Evolutionary conservation across 92 coral and sea anemone species (phyloP).

Genomic region (Muricea muricata): DNA sequence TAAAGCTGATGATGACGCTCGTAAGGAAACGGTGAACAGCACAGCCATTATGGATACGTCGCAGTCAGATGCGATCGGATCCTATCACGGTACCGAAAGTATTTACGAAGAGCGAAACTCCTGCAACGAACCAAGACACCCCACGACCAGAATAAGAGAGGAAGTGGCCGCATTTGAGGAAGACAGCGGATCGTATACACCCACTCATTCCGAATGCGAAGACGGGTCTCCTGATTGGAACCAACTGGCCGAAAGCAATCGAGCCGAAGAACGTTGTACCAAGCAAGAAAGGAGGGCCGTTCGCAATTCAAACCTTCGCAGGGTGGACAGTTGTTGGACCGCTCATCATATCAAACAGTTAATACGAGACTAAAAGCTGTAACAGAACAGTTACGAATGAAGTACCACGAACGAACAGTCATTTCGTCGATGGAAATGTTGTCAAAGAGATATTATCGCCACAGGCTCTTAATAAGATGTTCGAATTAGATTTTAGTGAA

Average conservation of each 20-base stretch:
- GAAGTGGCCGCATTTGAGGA: slow-evolving; percentile 39
- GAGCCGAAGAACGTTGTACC: slow-evolving; percentile 49
- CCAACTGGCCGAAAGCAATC: slow-evolving; percentile 60
- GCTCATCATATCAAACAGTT: background rate
- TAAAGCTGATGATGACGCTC: too few relatives aligned
- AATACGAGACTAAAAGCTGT: slow-evolving; percentile 16
- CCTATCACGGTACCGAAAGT: slow-evolving; percentile 44
- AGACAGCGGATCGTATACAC: slow-evolving; percentile 37
- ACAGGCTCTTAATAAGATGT: slow-evolving; percentile 41
- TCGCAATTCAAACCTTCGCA: slow-evolving; percentile 61
- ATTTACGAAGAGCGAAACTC: slow-evolving; percentile 45
- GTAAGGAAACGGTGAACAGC: too few relatives aligned
- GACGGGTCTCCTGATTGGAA: slow-evolving; percentile 55
- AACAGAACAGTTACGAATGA: slow-evolving; percentile 50
- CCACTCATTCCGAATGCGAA: slow-evolving; percentile 25
- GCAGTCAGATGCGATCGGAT: background rate
- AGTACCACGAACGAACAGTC: slow-evolving; percentile 39
- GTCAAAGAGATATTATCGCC: slow-evolving; percentile 62
- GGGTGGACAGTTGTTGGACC: slow-evolving; percentile 68
- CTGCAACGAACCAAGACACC: slow-evolving; percentile 29
- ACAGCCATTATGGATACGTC: background rate
- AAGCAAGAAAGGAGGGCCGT: slow-evolving; percentile 53
- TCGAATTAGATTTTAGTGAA: slow-evolving; percentile 60
- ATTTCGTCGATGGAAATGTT: slow-evolving; percentile 48
- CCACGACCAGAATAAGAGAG: slow-evolving; percentile 34